Conservation (phyloP, 2,113 vertebrate genomes). For the Sinocyclocheilus grahami region DNA sequence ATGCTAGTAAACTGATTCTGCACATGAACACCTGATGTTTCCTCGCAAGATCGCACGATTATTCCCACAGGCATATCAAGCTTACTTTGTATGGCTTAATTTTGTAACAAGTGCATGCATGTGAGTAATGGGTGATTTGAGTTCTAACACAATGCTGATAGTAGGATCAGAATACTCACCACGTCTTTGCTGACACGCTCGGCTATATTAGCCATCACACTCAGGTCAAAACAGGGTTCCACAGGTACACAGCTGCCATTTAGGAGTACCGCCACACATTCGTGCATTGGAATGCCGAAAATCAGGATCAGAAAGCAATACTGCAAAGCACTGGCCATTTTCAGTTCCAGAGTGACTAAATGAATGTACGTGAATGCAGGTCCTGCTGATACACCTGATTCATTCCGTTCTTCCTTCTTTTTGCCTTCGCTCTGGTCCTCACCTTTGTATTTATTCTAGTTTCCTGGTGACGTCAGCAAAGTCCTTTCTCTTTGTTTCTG, state of each 20-base stretch:
- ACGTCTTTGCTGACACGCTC: constrained; percentile 37
- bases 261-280: neutral
- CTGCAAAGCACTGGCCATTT: constrained; percentile 8
- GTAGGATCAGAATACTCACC: constrained; percentile 38
- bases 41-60: neutral
- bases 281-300: neutral
- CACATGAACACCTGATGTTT: neutral
- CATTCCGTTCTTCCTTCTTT: constrained; percentile 6
- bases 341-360: neutral
- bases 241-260: constrained; percentile 9
- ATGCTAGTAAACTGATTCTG: neutral
- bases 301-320: constrained; percentile 22
- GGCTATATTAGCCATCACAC: neutral
- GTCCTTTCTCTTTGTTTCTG: constrained; percentile 4
- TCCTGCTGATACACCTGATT: constrained; percentile 1
- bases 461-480: constrained; percentile 39
- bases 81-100: neutral
- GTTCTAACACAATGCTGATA: neutral
- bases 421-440: neutral
- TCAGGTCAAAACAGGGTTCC: constrained; percentile 45
- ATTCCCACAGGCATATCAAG: neutral
- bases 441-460: constrained; percentile 42
- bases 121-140: neutral
- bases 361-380: neutral
- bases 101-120: neutral